phyloP scores from a whole-genome alignment of 1,140 invertebrate genomes.

The Ostrea edulis region DNA sequence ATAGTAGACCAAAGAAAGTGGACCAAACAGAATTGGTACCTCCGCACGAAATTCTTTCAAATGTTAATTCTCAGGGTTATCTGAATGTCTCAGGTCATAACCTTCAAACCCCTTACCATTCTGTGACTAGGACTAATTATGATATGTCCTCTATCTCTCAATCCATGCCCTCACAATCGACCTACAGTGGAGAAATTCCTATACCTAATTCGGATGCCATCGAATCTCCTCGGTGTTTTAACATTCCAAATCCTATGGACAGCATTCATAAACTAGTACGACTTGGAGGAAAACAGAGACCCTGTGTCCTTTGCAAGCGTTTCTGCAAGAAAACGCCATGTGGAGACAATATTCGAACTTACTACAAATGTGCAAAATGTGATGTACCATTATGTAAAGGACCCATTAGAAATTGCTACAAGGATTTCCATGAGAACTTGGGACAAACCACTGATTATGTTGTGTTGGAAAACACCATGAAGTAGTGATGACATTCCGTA shows the following conservation, averaged over 20 bases:
- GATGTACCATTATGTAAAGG: slow-evolving; percentile 47
- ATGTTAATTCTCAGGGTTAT: neutral
- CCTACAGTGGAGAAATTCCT: neutral
- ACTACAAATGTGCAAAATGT: slow-evolving; percentile 51
- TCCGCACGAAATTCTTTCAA: neutral
- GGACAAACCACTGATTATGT: slow-evolving; percentile 23
- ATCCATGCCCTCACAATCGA: neutral
- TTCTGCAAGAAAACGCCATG: slow-evolving; percentile 46
- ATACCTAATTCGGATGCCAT: neutral
- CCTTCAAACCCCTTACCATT: neutral
- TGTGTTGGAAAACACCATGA: slow-evolving; percentile 31
- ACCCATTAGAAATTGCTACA: slow-evolving; percentile 41
- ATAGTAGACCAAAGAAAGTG: slow-evolving; percentile 33
- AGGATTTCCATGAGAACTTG: slow-evolving; percentile 39
- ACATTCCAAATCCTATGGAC: slow-evolving; percentile 11
- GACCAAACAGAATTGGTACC: slow-evolving; percentile 23
- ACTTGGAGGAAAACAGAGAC: slow-evolving; percentile 38
- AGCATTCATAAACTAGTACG: slow-evolving; percentile 18
- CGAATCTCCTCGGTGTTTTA: neutral
- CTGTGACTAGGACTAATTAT: slow-evolving; percentile 8
- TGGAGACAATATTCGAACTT: slow-evolving; percentile 36
- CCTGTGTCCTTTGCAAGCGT: slow-evolving; percentile 40
- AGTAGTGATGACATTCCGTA: neutral
- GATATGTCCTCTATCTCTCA: neutral
- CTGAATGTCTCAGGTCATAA: neutral